A percentile compares a stretch with the other conserved stretches of the same genome.
These are phyloP conservation scores for Oreochromis mossambicus DNA, from an alignment of 2,797 vertebrate genomes.

Conservation along the genomic window DNA sequence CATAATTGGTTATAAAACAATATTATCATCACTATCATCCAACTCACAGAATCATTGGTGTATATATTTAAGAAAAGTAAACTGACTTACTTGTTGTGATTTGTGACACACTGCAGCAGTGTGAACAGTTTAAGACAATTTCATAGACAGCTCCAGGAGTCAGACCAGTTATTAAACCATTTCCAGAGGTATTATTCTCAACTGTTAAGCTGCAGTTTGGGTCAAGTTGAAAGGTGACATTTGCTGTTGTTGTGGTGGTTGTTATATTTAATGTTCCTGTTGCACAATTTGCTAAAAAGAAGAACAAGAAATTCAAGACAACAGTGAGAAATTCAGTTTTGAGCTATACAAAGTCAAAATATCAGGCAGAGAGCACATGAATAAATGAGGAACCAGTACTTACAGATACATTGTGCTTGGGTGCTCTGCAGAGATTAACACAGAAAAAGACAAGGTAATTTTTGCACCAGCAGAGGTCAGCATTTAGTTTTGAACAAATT, in stretches of 20 bases:
- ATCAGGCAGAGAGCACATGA: not conserved
- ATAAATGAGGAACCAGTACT: not conserved
- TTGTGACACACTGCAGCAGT: not conserved
- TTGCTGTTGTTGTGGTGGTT: not conserved
- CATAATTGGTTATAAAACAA: not conserved
- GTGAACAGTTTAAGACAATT: not conserved
- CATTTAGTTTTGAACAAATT: not conserved
- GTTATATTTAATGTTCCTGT: too few relatives aligned
- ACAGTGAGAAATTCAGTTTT: not conserved
- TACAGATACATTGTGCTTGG: not conserved
- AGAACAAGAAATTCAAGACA: not conserved
- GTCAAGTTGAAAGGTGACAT: fast-evolving
- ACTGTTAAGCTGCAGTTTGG: not conserved
- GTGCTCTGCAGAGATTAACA: conserved; percentile 20
- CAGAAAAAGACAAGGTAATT: not conserved
- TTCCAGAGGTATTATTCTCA: fast-evolving
- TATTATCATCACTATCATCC: not conserved
- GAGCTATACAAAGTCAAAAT: not conserved
- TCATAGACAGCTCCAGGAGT: conserved; percentile 9
- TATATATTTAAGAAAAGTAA: not conserved
- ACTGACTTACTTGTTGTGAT: conserved; percentile 46
- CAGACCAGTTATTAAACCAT: not conserved
- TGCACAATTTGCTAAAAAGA: not conserved
- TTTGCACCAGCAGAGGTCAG: conserved; percentile 53
- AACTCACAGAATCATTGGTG: too few relatives aligned